Evolutionary conservation across 2,113 vertebrate genomes (phyloP).

Genomic region (Lophotis ruficrista): DNA sequence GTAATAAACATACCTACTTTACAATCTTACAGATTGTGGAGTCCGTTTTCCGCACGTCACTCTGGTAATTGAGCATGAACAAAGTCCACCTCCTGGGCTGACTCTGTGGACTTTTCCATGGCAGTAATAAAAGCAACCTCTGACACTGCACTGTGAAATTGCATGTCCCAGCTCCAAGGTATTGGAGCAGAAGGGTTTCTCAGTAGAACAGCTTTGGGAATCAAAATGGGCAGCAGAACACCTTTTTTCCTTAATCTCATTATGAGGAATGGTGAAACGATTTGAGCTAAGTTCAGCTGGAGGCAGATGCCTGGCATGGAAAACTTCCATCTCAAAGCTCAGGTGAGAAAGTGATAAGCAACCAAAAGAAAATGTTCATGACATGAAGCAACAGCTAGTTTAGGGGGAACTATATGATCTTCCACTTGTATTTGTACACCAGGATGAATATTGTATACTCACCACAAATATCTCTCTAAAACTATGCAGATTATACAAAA

Average conservation of each 20-base stretch:
- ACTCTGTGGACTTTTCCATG: background rate
- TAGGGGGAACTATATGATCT: fast-evolving
- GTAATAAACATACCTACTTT: too few relatives aligned
- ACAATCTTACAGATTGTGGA: too few relatives aligned
- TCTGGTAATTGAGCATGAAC: background rate
- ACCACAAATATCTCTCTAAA: background rate
- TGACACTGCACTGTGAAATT: background rate
- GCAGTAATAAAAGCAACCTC: background rate
- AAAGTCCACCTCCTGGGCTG: background rate
- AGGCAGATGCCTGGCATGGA: background rate
- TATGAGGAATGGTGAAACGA: background rate
- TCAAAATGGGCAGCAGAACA: background rate
- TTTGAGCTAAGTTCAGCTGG: background rate
- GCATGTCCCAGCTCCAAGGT: background rate
- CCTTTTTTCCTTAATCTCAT: background rate
- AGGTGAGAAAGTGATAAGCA: background rate
- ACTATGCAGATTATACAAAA: background rate
- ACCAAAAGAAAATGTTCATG: background rate
- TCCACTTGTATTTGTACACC: background rate
- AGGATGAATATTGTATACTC: background rate
- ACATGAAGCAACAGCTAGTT: background rate
- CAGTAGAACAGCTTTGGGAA: background rate
- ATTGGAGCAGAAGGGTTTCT: background rate
- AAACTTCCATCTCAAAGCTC: background rate
- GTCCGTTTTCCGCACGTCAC: too few relatives aligned